These are phyloP conservation scores for Adrianichthys oophorus DNA, from an alignment of 2,797 vertebrate species.

Conservation along the genomic window DNA sequence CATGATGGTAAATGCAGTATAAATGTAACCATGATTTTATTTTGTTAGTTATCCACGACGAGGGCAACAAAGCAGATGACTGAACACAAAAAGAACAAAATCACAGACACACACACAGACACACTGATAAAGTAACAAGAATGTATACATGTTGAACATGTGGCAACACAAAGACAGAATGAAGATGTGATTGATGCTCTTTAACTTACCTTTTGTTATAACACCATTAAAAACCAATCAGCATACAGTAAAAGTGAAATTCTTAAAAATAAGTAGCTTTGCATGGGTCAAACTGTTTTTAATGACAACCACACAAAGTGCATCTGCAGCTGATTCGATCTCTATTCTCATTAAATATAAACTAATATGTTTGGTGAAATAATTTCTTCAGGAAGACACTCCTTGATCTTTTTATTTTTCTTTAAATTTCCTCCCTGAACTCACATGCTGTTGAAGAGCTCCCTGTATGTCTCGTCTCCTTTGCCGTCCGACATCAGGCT, in stretches of 20 bases:
- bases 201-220: slow-evolving; percentile 53
- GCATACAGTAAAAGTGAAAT: no score
- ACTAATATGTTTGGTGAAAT: not conserved
- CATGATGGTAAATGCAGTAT: slow-evolving; percentile 10
- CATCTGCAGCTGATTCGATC: slow-evolving; percentile 6
- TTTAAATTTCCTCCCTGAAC: slow-evolving; percentile 17
- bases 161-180: slow-evolving; percentile 35
- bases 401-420: not conserved
- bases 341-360: slow-evolving; percentile 1
- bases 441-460: slow-evolving; percentile 81
- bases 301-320: slow-evolving; percentile 16
- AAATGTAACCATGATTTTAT: slow-evolving; percentile 1
- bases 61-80: slow-evolving; percentile 19
- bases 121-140: slow-evolving; percentile 16
- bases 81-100: slow-evolving; percentile 10
- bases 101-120: slow-evolving; percentile 20
- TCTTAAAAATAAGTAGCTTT: not conserved
- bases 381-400: not conserved
- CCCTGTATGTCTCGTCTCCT: slow-evolving; percentile 96
- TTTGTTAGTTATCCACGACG: not conserved
- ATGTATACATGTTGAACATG: slow-evolving; percentile 34
- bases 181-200: slow-evolving; percentile 19
- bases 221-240: no score
- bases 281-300: slow-evolving; percentile 12
- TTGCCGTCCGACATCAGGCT: slow-evolving; percentile 99